Conservation (phyloP, 2,797 vertebrate species). For the Pyrocephalus nanus region DNA sequence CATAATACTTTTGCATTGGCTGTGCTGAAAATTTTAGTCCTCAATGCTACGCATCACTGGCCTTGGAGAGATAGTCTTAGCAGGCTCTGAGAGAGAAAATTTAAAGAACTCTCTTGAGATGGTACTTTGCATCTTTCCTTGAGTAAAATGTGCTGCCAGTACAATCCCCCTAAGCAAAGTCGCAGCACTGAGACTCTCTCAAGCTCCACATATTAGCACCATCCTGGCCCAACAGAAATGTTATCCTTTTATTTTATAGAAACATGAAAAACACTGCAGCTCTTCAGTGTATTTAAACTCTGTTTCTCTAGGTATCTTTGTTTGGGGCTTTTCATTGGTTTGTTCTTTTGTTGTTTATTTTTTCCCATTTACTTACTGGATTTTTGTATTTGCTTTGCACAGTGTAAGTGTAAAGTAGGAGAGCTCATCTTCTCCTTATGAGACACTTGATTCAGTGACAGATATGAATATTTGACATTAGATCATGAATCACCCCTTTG, state of each 20-base stretch:
- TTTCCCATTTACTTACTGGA: neutral
- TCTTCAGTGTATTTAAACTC: neutral
- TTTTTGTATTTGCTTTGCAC: neutral
- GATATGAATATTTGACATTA: neutral
- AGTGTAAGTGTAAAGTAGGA: neutral
- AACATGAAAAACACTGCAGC: neutral
- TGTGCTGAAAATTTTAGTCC: neutral
- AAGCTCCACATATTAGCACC: too few relatives aligned
- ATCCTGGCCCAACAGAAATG: neutral
- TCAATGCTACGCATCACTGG: neutral
- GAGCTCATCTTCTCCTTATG: neutral
- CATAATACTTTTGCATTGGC: neutral
- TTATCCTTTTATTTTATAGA: neutral
- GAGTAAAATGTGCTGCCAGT: neutral
- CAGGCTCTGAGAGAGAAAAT: neutral
- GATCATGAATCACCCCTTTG: neutral
- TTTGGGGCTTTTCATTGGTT: neutral
- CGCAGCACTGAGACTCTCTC: neutral
- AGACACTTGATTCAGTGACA: neutral
- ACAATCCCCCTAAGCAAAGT: neutral
- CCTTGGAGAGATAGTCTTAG: neutral
- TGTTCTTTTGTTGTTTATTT: neutral
- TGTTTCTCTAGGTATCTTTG: neutral
- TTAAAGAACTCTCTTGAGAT: neutral
- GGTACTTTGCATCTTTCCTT: neutral